Evolutionary conservation across 2,113 vertebrate species (phyloP).

Genomic region (Hypomesus transpacificus): DNA sequence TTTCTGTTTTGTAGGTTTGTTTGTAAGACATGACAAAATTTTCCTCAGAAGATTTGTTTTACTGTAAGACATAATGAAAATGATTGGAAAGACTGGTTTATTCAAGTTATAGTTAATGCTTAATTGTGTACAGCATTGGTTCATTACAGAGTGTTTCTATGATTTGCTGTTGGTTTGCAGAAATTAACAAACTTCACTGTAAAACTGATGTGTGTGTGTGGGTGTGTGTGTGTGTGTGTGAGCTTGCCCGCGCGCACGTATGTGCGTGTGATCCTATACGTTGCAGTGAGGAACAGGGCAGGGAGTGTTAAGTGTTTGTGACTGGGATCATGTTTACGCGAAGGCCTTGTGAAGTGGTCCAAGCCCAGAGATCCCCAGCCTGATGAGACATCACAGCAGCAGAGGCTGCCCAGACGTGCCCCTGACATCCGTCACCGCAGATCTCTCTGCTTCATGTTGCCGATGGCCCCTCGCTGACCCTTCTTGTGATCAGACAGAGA

Average conservation of each 20-base stretch:
- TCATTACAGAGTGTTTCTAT: background rate
- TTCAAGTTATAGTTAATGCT: no score
- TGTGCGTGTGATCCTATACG: background rate
- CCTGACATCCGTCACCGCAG: background rate
- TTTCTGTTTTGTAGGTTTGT: no score
- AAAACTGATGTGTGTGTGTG: background rate
- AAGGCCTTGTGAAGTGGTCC: constrained; percentile 45
- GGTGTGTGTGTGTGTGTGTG: background rate
- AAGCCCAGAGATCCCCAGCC: constrained; percentile 24
- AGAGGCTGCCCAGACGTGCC: background rate
- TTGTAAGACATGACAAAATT: no score
- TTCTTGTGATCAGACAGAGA: constrained; percentile 44
- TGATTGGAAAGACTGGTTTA: no score
- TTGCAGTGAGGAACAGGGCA: constrained; percentile 14
- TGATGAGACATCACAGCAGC: background rate
- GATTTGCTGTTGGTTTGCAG: background rate
- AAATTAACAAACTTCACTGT: background rate
- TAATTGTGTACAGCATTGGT: no score
- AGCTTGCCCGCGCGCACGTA: background rate
- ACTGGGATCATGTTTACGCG: constrained; percentile 49
- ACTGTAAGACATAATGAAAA: no score
- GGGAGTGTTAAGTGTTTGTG: constrained; percentile 15
- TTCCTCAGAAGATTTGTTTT: no score
- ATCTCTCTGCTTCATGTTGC: constrained; percentile 30
- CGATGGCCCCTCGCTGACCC: constrained; percentile 52